Percentiles rank a stretch among this genome's conserved stretches.
Conservation (phyloP, 2,888 invertebrate genomes). For the Steromphala cineraria region DNA sequence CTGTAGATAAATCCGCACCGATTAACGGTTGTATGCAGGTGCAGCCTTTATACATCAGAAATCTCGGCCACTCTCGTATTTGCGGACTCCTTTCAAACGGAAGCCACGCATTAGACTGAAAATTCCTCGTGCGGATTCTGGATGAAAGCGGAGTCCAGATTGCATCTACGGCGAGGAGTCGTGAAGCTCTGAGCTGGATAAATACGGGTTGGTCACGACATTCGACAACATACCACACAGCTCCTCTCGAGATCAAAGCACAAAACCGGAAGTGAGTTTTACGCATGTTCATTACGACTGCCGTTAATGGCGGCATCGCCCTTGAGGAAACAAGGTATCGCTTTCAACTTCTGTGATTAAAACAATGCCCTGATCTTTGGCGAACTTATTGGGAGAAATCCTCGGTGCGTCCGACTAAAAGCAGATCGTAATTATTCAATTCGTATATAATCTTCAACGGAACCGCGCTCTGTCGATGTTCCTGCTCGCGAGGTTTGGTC, state of each 20-base stretch:
- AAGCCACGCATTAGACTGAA: slow-evolving; percentile 6
- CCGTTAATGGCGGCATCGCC: not conserved
- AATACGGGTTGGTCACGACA: slow-evolving; percentile 1
- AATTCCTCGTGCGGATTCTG: not conserved
- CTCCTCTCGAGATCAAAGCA: slow-evolving; percentile 1
- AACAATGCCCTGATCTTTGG: slow-evolving; percentile 7
- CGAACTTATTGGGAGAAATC: slow-evolving; percentile 6
- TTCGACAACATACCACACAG: not conserved
- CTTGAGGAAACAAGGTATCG: slow-evolving; percentile 10
- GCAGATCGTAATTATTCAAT: slow-evolving; percentile 16
- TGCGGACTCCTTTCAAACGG: not conserved
- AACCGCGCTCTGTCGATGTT: not conserved
- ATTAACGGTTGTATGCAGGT: not conserved
- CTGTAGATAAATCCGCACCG: no score
- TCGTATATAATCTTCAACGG: slow-evolving; percentile 4
- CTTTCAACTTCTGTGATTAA: slow-evolving; percentile 5
- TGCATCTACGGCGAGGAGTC: not conserved
- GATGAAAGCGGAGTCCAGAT: slow-evolving; percentile 12
- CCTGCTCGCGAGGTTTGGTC: not conserved
- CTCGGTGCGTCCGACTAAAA: not conserved
- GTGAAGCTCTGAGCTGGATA: not conserved
- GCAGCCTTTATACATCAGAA: not conserved
- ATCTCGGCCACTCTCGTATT: not conserved
- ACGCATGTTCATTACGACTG: slow-evolving; percentile 16
- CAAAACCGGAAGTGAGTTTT: slow-evolving; percentile 5